Evolutionary conservation across 2,888 invertebrate genomes (phyloP).

Genomic region (Drosophila kambysellisi): DNA sequence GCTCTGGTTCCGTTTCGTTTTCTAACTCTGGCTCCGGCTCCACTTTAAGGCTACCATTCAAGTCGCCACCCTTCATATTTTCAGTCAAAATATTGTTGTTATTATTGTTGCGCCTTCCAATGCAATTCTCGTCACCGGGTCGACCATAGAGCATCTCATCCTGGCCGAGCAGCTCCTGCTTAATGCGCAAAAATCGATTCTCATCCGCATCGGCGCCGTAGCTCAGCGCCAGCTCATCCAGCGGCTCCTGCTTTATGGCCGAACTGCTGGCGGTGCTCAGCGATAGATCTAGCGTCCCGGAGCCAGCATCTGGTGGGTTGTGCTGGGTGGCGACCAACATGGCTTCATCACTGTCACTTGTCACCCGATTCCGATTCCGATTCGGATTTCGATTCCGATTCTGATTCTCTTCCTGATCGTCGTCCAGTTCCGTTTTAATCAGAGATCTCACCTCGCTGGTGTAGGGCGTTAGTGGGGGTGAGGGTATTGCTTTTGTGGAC

Average conservation of each 20-base stretch:
- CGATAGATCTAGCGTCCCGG: slow-evolving; percentile 51
- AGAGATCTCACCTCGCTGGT: slow-evolving; percentile 21
- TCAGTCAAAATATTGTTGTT: slow-evolving; percentile 39
- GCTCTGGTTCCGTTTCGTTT: slow-evolving; percentile 7
- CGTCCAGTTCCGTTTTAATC: slow-evolving; percentile 61
- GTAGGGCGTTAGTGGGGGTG: slow-evolving; percentile 84
- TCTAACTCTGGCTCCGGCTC: slow-evolving; percentile 39
- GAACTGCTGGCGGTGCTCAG: slow-evolving; percentile 38
- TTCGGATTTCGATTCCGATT: too few species aligned
- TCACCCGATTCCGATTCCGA: neutral
- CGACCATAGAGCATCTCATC: slow-evolving; percentile 35
- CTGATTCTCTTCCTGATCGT: slow-evolving; percentile 5
- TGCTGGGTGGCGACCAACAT: neutral
- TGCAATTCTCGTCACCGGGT: slow-evolving; percentile 12
- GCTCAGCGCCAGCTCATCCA: slow-evolving; percentile 48
- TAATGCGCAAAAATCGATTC: slow-evolving; percentile 77
- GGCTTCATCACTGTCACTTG: neutral
- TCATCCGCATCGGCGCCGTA: slow-evolving; percentile 63
- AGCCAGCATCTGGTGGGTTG: neutral
- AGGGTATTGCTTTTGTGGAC: slow-evolving; percentile 83
- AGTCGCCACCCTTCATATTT: slow-evolving; percentile 18
- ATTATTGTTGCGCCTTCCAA: slow-evolving; percentile 47
- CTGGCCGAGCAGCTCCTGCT: slow-evolving; percentile 75
- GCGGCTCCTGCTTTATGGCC: slow-evolving; percentile 67
- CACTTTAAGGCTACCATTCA: slow-evolving; percentile 42